phyloP scores from a whole-genome alignment of 2,888 invertebrate species.

The Drosophila hawaiiensis region DNA sequence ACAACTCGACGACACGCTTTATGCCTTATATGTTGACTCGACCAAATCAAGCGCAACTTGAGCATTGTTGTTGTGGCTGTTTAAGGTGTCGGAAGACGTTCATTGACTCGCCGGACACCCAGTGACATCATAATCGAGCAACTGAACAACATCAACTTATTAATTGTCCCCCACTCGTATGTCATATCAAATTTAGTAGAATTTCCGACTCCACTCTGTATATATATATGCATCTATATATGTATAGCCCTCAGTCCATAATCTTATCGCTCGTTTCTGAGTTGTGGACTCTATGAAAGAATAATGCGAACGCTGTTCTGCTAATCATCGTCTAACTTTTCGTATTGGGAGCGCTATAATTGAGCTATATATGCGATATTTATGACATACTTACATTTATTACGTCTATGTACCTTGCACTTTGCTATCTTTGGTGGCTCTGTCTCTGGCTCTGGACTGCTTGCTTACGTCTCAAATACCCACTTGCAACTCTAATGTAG shows the following conservation, averaged over 20 bases:
- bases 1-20: conserved; percentile 59
- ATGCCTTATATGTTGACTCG: conserved; percentile 44
- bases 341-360: conserved; percentile 60
- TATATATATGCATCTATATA: not conserved
- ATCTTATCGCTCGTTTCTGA: conserved; percentile 48
- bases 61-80: conserved; percentile 44
- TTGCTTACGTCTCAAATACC: conserved; percentile 33
- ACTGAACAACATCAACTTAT: conserved; percentile 26
- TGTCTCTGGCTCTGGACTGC: conserved; percentile 24
- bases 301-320: conserved; percentile 23
- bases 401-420: conserved; percentile 40
- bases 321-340: conserved; percentile 46
- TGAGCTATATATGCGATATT: conserved; percentile 48
- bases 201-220: conserved; percentile 6
- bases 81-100: conserved; percentile 76
- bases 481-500: conserved; percentile 42
- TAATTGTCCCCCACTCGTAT: conserved; percentile 36
- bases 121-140: conserved; percentile 73
- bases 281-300: conserved; percentile 23
- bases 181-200: conserved; percentile 27
- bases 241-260: conserved; percentile 16
- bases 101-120: conserved; percentile 61
- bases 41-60: conserved; percentile 54
- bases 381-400: conserved; percentile 38
- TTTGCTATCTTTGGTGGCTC: conserved; percentile 57